Evolutionary conservation across 2,888 invertebrate species (phyloP), one percentile per base, ranked within the genome.

Genomic region (Platynereis dumerilii): DNA sequence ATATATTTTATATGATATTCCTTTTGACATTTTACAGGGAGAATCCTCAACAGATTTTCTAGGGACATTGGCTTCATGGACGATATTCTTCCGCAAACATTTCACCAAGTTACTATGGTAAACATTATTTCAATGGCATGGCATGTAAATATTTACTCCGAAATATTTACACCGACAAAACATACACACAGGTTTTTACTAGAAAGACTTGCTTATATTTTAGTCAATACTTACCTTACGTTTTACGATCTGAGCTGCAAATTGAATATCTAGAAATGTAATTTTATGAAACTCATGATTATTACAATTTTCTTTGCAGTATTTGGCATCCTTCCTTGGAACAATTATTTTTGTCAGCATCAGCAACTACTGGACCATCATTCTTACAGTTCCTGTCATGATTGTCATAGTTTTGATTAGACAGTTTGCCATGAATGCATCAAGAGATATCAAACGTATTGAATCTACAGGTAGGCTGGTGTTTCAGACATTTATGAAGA

Each of bases 31-130:
- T n/a, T 34, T 34, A 12, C 77, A 77, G 92, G 92, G 39, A 88
- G 91, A 59, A 91, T 94, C 70, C 86, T 94, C 48, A 94, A 94
- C 84, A 87, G 93, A 70, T 92, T 93, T 77, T 90, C 92, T 0
- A 93, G 92, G 79, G 93, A 93, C 77, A 88, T 92, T 76, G 92
- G 92, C 0, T 88, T 90, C 0, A 89, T 92, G 78, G 83, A 83
- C 69, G 82, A 55, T 17, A 28, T 55, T 24, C n/a, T 55, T n/a
- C 26, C 55, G 24, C 55, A 27, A 26, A 28, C 17, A 15, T 26
- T 28, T 5, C 28, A 55, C 7, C 26, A 27, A 26, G 28, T 55
- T 24, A 17, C 26, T 10, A 17, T 55, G 55, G 28, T 61, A 34
- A 42, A 2, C n/a, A n/a, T n/a, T n/a, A n/a, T n/a, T n/a, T n/a